These are phyloP conservation scores for Gallinago media DNA, from an alignment of 2,113 vertebrate genomes.

Conservation along the genomic window DNA sequence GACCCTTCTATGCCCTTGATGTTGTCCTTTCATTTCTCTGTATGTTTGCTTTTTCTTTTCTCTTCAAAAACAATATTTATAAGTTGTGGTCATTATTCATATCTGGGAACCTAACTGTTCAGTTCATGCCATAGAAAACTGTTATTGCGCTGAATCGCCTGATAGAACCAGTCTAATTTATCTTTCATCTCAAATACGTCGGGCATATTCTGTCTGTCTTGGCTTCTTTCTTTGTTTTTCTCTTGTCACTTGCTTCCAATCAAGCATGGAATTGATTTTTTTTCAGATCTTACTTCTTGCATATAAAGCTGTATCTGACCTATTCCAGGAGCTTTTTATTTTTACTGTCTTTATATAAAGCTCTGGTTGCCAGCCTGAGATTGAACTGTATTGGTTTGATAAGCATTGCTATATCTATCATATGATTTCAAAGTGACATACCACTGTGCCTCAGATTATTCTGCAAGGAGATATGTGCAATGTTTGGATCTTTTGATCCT, in stretches of 20 bases:
- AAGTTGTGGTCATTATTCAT: neutral
- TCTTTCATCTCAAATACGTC: neutral
- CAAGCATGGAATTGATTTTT: slow-evolving; percentile 43
- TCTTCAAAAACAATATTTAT: neutral
- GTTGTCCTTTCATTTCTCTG: neutral
- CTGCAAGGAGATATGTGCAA: neutral
- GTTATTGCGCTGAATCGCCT: neutral
- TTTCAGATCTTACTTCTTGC: neutral
- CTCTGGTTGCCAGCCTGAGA: neutral
- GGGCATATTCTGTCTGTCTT: neutral
- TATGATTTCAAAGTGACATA: slow-evolving; percentile 27
- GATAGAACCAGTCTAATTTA: neutral
- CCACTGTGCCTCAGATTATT: neutral
- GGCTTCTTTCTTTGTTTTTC: neutral
- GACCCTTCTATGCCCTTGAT: neutral
- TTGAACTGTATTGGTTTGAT: neutral
- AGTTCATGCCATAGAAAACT: neutral
- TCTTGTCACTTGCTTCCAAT: neutral
- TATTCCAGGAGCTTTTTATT: neutral
- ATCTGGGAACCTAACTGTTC: neutral
- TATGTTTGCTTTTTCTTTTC: neutral
- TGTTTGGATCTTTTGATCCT: neutral
- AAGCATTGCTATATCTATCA: neutral
- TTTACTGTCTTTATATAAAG: neutral
- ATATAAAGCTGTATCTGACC: neutral